Percentiles rank a stretch among this genome's conserved stretches.
Evolutionary conservation across 2,113 vertebrate genomes (phyloP).

Genomic region (Elanus axillaris): DNA sequence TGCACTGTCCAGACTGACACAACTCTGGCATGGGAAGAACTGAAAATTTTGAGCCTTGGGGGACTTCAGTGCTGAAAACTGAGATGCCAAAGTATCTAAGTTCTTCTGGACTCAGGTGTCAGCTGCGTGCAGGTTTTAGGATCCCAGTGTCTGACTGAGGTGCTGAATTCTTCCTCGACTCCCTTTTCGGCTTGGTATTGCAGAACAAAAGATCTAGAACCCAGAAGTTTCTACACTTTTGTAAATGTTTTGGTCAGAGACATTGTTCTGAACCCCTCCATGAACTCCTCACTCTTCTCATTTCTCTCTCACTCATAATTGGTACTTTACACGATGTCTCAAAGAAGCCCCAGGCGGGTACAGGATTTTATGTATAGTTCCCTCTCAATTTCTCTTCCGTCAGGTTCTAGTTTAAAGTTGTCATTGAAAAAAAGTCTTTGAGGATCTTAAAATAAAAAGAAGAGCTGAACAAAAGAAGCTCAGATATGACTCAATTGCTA

Average conservation of each 20-base stretch:
- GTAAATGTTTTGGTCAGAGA: neutral
- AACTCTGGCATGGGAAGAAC: neutral
- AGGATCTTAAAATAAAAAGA: constrained; percentile 40
- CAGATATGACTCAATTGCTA: constrained; percentile 39
- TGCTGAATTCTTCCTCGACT: neutral
- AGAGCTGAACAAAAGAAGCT: constrained; percentile 17
- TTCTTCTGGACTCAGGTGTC: neutral
- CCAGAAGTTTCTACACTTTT: neutral
- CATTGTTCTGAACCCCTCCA: neutral
- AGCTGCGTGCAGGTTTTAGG: neutral
- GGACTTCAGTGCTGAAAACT: neutral
- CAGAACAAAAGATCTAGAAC: neutral
- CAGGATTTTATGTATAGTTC: neutral
- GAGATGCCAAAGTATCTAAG: neutral
- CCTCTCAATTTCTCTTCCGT: neutral
- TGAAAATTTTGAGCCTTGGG: neutral
- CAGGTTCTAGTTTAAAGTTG: neutral
- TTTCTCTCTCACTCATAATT: neutral
- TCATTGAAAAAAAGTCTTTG: constrained; percentile 38
- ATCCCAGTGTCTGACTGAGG: neutral
- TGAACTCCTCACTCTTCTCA: neutral
- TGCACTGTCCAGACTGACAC: neutral
- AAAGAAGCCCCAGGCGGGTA: neutral
- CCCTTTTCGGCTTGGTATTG: neutral
- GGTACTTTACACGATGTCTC: neutral